These are phyloP conservation scores for Xenentodon cancila DNA, from an alignment of 2,797 vertebrate species.

Conservation along the genomic window DNA sequence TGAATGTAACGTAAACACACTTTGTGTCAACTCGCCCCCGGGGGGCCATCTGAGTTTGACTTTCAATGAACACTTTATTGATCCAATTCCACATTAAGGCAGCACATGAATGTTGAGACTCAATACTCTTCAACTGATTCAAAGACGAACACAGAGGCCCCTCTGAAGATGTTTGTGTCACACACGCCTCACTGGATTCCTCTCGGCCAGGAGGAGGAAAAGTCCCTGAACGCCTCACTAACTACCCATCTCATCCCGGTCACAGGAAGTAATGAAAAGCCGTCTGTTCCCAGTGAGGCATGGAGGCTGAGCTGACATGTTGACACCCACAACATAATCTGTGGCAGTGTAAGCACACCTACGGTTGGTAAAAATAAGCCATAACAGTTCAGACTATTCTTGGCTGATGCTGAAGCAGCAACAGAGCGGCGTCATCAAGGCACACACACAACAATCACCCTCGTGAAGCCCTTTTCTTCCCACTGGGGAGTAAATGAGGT, in stretches of 20 bases:
- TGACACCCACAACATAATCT: slow-evolving; percentile 62
- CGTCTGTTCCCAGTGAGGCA: slow-evolving; percentile 19
- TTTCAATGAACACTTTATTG: slow-evolving; percentile 21
- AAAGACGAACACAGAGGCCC: slow-evolving; percentile 5
- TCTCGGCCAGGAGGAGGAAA: slow-evolving; percentile 19
- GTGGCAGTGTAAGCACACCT: slow-evolving; percentile 39
- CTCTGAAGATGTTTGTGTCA: slow-evolving; percentile 23
- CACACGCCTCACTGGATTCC: slow-evolving; percentile 28
- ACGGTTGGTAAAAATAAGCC: not conserved
- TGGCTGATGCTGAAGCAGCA: slow-evolving; percentile 13
- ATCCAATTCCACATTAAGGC: not conserved
- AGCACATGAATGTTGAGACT: not conserved
- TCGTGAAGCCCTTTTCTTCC: not conserved
- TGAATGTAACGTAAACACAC: slow-evolving; percentile 29
- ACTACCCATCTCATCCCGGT: slow-evolving; percentile 7
- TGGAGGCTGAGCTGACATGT: slow-evolving; percentile 35
- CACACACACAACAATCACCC: not conserved
- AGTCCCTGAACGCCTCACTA: slow-evolving; percentile 10
- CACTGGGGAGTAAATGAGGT: not conserved
- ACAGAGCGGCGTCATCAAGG: not conserved
- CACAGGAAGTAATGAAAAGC: not conserved
- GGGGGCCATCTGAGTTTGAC: slow-evolving; percentile 26
- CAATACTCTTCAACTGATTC: slow-evolving; percentile 5
- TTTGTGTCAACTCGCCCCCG: slow-evolving; percentile 16
- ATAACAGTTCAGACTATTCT: not conserved